These are phyloP conservation scores for Reticulitermes speratus DNA, from an alignment of 1,140 invertebrate species.

Conservation along the genomic window DNA sequence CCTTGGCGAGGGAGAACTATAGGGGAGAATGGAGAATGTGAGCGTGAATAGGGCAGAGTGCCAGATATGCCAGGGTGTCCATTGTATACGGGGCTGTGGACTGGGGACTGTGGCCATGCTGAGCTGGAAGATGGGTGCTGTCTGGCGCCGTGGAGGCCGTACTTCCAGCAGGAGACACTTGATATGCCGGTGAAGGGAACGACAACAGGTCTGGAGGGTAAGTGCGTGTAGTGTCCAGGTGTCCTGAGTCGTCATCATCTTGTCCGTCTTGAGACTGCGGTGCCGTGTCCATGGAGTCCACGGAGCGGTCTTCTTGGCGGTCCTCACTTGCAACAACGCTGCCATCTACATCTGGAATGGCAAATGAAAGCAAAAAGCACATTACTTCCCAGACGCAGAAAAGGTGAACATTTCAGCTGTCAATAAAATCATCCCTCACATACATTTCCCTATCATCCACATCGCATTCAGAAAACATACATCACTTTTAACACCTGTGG, in stretches of 20 bases:
- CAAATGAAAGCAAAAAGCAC: no score
- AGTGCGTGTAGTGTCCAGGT: constrained; percentile 38
- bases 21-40: constrained; percentile 65
- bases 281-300: constrained; percentile 28
- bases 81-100: constrained; percentile 56
- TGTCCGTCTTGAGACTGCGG: constrained; percentile 25
- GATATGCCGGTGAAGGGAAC: constrained; percentile 63
- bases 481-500: no score
- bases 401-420: no score
- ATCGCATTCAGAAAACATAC: no score
- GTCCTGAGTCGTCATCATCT: constrained; percentile 19
- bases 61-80: constrained; percentile 56
- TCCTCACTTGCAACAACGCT: constrained; percentile 33
- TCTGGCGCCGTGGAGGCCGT: constrained; percentile 76
- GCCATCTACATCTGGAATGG: constrained; percentile 12
- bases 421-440: no score
- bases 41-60: constrained; percentile 69
- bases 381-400: no score
- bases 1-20: constrained; percentile 66
- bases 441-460: no score
- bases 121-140: constrained; percentile 52
- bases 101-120: constrained; percentile 52
- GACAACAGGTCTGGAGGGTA: constrained; percentile 80
- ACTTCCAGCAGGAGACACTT: constrained; percentile 68
- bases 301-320: constrained; percentile 26